Percentiles rank a stretch among this genome's conserved stretches.
Conservation (phyloP, 1,140 invertebrate species). For the Cepaea nemoralis region DNA sequence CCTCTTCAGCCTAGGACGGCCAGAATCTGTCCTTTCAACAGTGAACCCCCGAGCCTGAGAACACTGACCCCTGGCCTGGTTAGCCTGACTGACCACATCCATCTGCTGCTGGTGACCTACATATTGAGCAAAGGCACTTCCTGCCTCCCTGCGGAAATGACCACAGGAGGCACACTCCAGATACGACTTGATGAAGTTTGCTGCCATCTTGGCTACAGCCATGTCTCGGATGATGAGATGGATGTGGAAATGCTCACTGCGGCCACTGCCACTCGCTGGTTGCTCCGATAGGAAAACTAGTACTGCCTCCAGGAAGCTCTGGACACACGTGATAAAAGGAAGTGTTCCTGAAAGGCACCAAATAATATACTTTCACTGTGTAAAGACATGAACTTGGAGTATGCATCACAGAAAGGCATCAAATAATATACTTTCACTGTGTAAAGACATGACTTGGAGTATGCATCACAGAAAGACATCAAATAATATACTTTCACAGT, state of each 20-base stretch:
- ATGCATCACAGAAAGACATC: no score
- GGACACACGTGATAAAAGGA: neutral
- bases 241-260: neutral
- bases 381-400: no score
- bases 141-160: neutral
- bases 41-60: neutral
- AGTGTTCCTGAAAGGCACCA: slow-evolving; percentile 5
- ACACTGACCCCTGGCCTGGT: neutral
- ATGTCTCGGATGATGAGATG: neutral
- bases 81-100: neutral
- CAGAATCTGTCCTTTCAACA: slow-evolving; percentile 7
- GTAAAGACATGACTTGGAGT: no score
- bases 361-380: no score
- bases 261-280: neutral
- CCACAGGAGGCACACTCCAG: neutral
- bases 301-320: slow-evolving; percentile 19
- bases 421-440: no score
- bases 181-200: slow-evolving; percentile 1
- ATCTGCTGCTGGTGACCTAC: neutral
- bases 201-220: neutral
- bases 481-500: no score
- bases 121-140: neutral
- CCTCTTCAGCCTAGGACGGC: slow-evolving; percentile 16
- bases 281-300: slow-evolving; percentile 13
- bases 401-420: no score